Percentiles rank a stretch among this genome's conserved stretches.
Evolutionary conservation across 2,113 vertebrate species (phyloP).

Genomic region (Meleagris gallopavo): DNA sequence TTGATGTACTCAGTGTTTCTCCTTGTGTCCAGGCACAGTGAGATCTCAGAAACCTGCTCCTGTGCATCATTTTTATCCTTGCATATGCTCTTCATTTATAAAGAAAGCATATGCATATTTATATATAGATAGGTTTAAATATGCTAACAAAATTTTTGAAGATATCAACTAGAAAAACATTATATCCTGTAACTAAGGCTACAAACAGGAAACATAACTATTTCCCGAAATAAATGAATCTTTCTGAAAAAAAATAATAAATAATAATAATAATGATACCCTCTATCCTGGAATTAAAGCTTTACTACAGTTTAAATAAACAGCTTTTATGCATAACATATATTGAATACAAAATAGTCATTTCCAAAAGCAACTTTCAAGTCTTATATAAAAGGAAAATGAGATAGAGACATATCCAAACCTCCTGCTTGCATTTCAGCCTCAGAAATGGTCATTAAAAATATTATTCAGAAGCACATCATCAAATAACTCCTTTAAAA

Average conservation of each 20-base stretch:
- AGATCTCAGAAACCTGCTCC: slow-evolving; percentile 10
- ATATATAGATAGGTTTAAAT: neutral
- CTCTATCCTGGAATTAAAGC: neutral
- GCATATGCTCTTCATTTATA: neutral
- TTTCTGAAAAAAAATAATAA: neutral
- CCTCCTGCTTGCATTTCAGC: neutral
- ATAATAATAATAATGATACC: neutral
- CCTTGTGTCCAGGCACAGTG: neutral
- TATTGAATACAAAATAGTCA: neutral
- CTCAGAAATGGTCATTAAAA: neutral
- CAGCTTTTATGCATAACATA: neutral
- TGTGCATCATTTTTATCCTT: slow-evolving; percentile 16
- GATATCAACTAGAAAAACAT: neutral
- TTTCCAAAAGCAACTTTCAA: neutral
- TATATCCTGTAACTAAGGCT: neutral
- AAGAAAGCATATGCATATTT: neutral
- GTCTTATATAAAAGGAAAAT: neutral
- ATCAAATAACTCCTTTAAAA: neutral
- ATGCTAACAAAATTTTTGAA: neutral
- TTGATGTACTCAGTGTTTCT: neutral
- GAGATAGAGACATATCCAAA: neutral
- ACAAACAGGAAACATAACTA: neutral
- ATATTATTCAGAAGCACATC: neutral
- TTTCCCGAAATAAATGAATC: neutral
- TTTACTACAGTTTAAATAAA: neutral